phyloP scores from a whole-genome alignment of 2,113 vertebrate species.

The Grantiella picta region DNA sequence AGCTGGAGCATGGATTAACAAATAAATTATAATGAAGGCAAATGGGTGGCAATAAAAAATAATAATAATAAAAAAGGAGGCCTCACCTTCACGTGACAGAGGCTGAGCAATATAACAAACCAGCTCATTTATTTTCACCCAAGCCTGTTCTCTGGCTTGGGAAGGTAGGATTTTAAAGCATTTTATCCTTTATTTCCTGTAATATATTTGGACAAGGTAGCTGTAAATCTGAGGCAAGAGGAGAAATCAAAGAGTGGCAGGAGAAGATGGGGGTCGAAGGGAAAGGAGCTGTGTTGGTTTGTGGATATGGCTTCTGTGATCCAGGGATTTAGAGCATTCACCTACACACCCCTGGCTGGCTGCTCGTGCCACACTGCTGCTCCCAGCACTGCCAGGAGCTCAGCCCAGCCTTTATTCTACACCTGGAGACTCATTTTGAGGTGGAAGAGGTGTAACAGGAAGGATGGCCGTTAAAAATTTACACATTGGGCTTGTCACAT shows the following conservation, averaged over 20 bases:
- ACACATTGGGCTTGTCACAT: neutral
- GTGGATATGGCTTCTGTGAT: neutral
- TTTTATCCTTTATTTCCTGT: constrained; percentile 65
- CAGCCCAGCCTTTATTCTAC: accelerated
- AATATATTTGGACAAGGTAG: constrained; percentile 65
- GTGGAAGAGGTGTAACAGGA: accelerated
- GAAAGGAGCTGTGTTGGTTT: neutral
- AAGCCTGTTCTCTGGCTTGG: constrained; percentile 20
- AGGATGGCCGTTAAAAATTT: neutral
- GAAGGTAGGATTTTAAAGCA: constrained; percentile 50
- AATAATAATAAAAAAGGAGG: constrained; percentile 62
- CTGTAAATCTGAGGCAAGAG: constrained; percentile 56
- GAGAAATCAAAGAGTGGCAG: constrained; percentile 44
- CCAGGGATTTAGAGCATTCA: neutral
- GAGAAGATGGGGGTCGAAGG: constrained; percentile 46
- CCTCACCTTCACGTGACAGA: constrained; percentile 64
- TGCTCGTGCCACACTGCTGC: neutral
- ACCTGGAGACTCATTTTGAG: accelerated
- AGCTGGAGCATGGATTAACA: constrained; percentile 68
- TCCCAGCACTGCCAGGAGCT: neutral
- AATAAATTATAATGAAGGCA: constrained; percentile 70
- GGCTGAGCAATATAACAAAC: constrained; percentile 57
- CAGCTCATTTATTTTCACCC: constrained; percentile 54
- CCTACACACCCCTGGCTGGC: neutral
- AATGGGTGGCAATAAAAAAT: constrained; percentile 63